Conservation (phyloP, 2,888 invertebrate species). For the Calameuta idolon region DNA sequence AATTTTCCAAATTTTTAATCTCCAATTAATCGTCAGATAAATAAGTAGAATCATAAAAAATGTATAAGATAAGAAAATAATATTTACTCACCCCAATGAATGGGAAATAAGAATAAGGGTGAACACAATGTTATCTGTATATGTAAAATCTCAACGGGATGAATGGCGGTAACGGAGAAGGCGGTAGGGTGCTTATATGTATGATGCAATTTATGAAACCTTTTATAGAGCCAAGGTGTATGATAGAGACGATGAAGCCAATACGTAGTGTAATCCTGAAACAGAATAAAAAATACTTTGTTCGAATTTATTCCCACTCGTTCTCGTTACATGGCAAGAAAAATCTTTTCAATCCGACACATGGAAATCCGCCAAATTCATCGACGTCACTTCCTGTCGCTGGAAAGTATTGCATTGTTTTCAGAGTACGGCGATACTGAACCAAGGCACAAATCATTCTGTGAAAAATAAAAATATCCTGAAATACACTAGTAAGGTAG, state of each 20-base stretch:
- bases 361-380: conserved; percentile 37
- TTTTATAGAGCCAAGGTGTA: conserved; percentile 76
- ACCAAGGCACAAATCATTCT: not conserved
- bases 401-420: not conserved
- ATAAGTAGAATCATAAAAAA: not conserved
- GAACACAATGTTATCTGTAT: conserved; percentile 73
- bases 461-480: not conserved
- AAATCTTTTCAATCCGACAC: conserved; percentile 40
- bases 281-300: conserved; percentile 30
- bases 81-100: conserved; percentile 75
- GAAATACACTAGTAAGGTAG: not conserved
- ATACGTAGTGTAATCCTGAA: conserved; percentile 76
- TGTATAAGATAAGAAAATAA: conserved; percentile 8
- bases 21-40: not conserved
- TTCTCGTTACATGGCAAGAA: conserved; percentile 26
- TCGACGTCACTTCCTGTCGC: not conserved
- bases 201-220: conserved; percentile 82
- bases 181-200: conserved; percentile 82
- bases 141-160: conserved; percentile 77
- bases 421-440: not conserved
- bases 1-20: too few relatives aligned
- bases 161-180: conserved; percentile 81
- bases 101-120: conserved; percentile 74
- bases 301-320: conserved; percentile 19
- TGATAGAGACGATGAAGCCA: conserved; percentile 77